Percentiles rank a stretch among this genome's conserved stretches.
Conservation (phyloP, 2,888 invertebrate species). For the Icerya purchasi region DNA sequence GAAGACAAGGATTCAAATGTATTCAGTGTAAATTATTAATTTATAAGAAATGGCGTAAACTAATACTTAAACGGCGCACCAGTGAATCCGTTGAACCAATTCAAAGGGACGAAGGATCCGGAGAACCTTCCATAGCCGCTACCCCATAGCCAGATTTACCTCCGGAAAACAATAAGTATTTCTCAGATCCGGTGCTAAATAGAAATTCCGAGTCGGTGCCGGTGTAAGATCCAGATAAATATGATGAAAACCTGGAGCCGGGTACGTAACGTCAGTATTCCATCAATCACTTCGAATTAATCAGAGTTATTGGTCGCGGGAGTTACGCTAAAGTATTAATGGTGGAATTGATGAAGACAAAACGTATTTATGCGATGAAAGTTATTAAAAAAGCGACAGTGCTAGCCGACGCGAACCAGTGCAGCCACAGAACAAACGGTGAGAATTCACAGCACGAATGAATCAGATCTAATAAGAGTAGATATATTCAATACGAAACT, state of each 20-base stretch:
- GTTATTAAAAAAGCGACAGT: conserved; percentile 97
- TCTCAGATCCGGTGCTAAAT: conserved; percentile 30
- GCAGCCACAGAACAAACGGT: neutral
- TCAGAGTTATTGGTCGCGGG: conserved; percentile 93
- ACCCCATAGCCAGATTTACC: conserved; percentile 26
- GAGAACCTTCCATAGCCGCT: conserved; percentile 27
- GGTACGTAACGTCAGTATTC: conserved; percentile 62
- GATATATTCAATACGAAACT: too few relatives aligned
- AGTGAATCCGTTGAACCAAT: conserved; percentile 58
- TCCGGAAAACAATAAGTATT: conserved; percentile 29
- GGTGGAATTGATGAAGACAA: conserved; percentile 87
- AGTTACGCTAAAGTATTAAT: conserved; percentile 97
- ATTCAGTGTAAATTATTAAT: conserved; percentile 95
- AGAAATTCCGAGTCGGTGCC: conserved; percentile 36
- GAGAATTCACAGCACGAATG: too few relatives aligned
- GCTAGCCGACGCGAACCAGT: conserved; percentile 69
- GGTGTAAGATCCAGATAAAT: conserved; percentile 32
- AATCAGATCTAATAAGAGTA: too few relatives aligned
- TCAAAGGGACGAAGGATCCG: conserved; percentile 40
- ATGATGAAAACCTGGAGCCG: conserved; percentile 40
- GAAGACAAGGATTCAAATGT: conserved; percentile 98
- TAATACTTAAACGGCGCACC: conserved; percentile 78
- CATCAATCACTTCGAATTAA: conserved; percentile 85
- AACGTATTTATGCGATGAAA: conserved; percentile 98
- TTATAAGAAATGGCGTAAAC: conserved; percentile 98